phyloP scores from a whole-genome alignment of 2,888 invertebrate genomes.

The Agrotis ipsilon region DNA sequence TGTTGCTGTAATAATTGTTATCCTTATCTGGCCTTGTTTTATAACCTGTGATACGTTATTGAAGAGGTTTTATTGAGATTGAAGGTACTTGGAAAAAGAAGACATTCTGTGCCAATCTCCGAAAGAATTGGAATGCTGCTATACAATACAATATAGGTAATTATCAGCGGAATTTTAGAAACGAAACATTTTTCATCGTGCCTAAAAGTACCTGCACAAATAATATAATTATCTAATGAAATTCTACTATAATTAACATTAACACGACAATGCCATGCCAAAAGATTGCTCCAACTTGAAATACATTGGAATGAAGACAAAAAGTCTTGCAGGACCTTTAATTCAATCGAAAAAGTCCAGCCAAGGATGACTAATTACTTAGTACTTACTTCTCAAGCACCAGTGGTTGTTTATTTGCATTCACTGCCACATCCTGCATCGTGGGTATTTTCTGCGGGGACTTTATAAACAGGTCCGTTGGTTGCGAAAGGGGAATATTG shows the following conservation, averaged over 20 bases:
- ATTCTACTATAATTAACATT: too few relatives aligned
- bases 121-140: too few relatives aligned
- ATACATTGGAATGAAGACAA: neutral
- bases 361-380: constrained; percentile 19
- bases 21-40: constrained; percentile 21
- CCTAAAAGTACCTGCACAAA: too few relatives aligned
- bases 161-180: too few relatives aligned
- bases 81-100: neutral
- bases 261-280: too few relatives aligned
- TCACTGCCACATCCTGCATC: constrained; percentile 9
- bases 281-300: neutral
- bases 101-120: neutral
- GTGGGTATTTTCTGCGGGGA: constrained; percentile 19
- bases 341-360: neutral
- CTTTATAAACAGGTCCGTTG: constrained; percentile 10
- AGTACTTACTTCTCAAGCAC: neutral
- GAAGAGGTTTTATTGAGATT: neutral
- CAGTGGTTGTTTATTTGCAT: constrained; percentile 8
- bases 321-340: neutral
- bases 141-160: too few relatives aligned
- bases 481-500: neutral
- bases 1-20: neutral
- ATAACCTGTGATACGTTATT: neutral
- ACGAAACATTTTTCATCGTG: too few relatives aligned
- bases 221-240: too few relatives aligned